Percentiles rank a stretch among this genome's conserved stretches.
These are phyloP conservation scores for Chymomyza costata DNA, from an alignment of 1,140 invertebrate genomes.

Conservation along the genomic window DNA sequence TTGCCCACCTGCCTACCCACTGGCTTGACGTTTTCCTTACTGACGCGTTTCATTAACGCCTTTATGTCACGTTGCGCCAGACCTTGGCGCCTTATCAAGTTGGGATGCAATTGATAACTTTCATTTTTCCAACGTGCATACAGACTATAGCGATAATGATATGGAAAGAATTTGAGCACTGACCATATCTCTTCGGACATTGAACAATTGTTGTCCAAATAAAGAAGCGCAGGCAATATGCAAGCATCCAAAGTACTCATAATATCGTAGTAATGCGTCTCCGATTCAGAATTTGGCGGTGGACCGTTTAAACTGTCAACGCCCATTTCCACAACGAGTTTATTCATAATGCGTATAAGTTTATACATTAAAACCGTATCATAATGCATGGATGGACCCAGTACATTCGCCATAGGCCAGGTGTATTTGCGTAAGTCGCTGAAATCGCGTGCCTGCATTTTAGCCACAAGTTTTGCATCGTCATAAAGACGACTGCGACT, in stretches of 20 bases:
- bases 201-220: slow-evolving; percentile 95
- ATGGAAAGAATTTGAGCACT: slow-evolving; percentile 93
- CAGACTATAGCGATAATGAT: slow-evolving; percentile 92
- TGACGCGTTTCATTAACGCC: slow-evolving; percentile 97
- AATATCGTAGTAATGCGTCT: slow-evolving; percentile 80
- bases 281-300: slow-evolving; percentile 47
- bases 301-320: slow-evolving; percentile 64
- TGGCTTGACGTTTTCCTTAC: slow-evolving; percentile 98
- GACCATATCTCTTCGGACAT: slow-evolving; percentile 97
- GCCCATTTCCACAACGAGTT: slow-evolving; percentile 60
- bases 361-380: slow-evolving; percentile 94
- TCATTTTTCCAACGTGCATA: slow-evolving; percentile 97
- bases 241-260: slow-evolving; percentile 90
- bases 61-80: slow-evolving; percentile 94
- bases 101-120: slow-evolving; percentile 87
- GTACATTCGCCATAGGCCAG: slow-evolving; percentile 89
- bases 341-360: slow-evolving; percentile 80
- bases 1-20: slow-evolving; percentile 97
- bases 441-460: slow-evolving; percentile 77
- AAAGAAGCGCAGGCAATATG: slow-evolving; percentile 91
- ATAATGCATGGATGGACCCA: slow-evolving; percentile 91
- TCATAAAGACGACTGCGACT: slow-evolving; percentile 50
- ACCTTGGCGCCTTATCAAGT: slow-evolving; percentile 87
- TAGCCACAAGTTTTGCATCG: slow-evolving; percentile 49
- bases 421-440: slow-evolving; percentile 85